Evolutionary conservation across 2,113 vertebrate species (phyloP), one percentile per base, ranked within the genome.

Genomic region (Mesembrinibis cayennensis): DNA sequence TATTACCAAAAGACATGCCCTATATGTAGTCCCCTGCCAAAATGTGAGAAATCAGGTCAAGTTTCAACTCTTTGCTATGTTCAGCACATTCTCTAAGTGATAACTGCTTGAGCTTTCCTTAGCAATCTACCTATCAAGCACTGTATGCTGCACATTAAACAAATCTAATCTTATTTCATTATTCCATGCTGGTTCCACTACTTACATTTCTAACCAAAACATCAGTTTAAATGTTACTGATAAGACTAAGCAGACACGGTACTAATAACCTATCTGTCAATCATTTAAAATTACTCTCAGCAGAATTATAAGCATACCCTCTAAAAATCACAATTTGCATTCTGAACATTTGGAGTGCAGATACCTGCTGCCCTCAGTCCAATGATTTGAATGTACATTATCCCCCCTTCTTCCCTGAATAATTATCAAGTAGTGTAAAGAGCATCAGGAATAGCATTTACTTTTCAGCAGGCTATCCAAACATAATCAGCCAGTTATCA

Each of bases 231-330:
- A 98, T 95, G 96, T 97, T 94, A 94, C 97, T 92, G 88, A 95
- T 95, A 97, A 97, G 94, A 97, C 73, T 86, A 95, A 96, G 96
- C 67, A 96, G 91, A 92, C 83, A 88, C 5, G 72, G 78, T 91
- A 93, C 95, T 98, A 97, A 98, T 96, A 97, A 96, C 73, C 93
- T 94, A 96, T 50, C 96, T 97, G 94, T 95, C 98, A 98, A 96
- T 98, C 98, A 98, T 92, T 97, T 97, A 96, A 96, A 98, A 98
- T 96, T 97, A 96, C 89, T 96, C 96, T 97, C 95, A 42, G 80
- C 82, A 97, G 97, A 97, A 97, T 97, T 97, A 97, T 52, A 94
- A 97, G 95, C 93, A 77, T 85, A 88, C 38, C 66, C 86, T 97
- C 93, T 92, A 87, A 89, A 95, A 97, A 95, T 77, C 94, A 97